These are phyloP conservation scores for Epinephelus malabaricus DNA, from an alignment of 2,797 vertebrate genomes.

Conservation along the genomic window DNA sequence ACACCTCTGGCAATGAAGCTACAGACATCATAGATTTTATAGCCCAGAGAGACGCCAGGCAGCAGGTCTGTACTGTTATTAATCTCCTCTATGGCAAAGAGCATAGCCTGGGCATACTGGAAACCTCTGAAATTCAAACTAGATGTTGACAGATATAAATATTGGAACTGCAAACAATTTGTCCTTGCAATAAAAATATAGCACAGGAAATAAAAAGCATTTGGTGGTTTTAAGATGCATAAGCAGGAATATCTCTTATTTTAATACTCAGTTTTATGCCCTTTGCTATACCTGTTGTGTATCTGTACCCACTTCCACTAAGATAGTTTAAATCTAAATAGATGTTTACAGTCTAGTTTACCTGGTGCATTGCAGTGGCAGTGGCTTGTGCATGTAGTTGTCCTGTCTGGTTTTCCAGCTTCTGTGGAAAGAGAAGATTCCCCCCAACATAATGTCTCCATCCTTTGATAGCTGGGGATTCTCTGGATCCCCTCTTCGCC, in stretches of 20 bases:
- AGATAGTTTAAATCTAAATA: no score
- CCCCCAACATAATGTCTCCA: constrained; percentile 82
- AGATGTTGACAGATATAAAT: background rate
- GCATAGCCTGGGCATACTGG: constrained; percentile 78
- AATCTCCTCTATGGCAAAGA: constrained; percentile 82
- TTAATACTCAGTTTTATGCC: background rate
- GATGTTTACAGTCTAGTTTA: constrained; percentile 35
- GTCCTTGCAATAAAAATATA: background rate
- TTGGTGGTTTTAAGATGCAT: background rate
- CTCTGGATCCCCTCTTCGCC: constrained; percentile 64
- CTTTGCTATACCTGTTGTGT: background rate
- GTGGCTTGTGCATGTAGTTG: constrained; percentile 63
- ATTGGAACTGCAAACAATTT: background rate
- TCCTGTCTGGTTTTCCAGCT: constrained; percentile 71
- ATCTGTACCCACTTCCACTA: background rate
- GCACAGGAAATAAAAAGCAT: background rate
- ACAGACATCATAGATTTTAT: constrained; percentile 76
- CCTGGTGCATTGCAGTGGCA: constrained; percentile 73
- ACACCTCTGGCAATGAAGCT: constrained; percentile 69
- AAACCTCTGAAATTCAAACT: constrained; percentile 80
- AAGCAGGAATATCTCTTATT: background rate
- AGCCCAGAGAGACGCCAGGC: constrained; percentile 76
- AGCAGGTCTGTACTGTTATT: constrained; percentile 78
- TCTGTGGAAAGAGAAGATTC: constrained; percentile 81
- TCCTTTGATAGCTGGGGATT: constrained; percentile 76